Percentiles rank a stretch among this genome's conserved stretches.
Conservation (phyloP, 2,888 invertebrate species). For the Dryococelus australis region DNA sequence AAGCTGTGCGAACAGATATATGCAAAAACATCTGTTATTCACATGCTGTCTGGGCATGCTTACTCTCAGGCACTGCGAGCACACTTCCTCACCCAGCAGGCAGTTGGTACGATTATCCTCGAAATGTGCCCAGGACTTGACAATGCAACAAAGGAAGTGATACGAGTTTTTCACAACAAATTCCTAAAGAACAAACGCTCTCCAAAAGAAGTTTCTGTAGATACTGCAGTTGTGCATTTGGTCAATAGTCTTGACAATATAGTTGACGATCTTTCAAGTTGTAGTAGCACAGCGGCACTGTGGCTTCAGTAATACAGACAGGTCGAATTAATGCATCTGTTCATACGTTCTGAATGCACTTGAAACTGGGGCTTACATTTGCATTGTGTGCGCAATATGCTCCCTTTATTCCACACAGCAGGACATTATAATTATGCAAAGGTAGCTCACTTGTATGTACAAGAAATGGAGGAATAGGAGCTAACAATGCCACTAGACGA, state of each 20-base stretch:
- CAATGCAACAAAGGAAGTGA: neutral
- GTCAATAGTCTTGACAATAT: neutral
- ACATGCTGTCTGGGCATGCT: slow-evolving; percentile 26
- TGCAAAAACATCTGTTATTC: neutral
- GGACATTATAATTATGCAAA: slow-evolving; percentile 47
- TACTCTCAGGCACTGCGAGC: slow-evolving; percentile 18
- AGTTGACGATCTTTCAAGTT: neutral
- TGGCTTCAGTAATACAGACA: slow-evolving; percentile 36
- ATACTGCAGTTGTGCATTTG: slow-evolving; percentile 17
- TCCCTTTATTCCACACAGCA: slow-evolving; percentile 49
- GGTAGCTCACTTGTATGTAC: neutral
- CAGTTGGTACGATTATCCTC: neutral
- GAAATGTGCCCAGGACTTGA: slow-evolving; percentile 6
- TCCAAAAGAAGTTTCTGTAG: neutral
- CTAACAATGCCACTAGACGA: neutral
- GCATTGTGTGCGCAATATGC: slow-evolving; percentile 46
- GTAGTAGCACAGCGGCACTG: slow-evolving; percentile 28
- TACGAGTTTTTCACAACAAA: neutral
- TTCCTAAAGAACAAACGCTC: neutral
- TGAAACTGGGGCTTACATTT: slow-evolving; percentile 47
- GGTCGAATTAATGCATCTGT: slow-evolving; percentile 30
- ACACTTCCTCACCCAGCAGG: slow-evolving; percentile 18
- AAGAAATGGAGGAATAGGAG: neutral
- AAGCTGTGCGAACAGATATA: neutral
- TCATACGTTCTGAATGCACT: slow-evolving; percentile 43